phyloP scores from a whole-genome alignment of 2,797 vertebrate genomes.

The Bucorvus abyssinicus region DNA sequence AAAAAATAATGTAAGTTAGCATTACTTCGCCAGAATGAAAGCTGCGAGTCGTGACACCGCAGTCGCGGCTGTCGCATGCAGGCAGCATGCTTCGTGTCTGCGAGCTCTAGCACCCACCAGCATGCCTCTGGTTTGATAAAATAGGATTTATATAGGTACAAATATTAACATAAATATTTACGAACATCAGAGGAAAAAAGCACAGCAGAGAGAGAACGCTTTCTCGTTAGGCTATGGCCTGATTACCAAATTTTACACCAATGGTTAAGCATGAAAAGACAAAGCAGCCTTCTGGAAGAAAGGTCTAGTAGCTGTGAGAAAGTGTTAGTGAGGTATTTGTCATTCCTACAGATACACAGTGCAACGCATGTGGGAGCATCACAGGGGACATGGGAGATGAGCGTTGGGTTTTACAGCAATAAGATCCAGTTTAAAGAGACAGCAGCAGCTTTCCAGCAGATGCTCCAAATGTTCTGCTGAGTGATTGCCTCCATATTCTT shows the following conservation, averaged over 20 bases:
- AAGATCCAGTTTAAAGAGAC: neutral
- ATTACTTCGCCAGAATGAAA: slow-evolving; percentile 14
- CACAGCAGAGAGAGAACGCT: neutral
- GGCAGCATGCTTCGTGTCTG: neutral
- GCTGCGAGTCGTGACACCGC: neutral
- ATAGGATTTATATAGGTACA: neutral
- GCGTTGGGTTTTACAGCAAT: neutral
- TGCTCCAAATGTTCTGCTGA: neutral
- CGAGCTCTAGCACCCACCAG: neutral
- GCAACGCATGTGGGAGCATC: rapidly evolving
- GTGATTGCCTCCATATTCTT: neutral
- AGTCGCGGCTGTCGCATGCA: neutral
- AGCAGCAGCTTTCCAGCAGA: neutral
- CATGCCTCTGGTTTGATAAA: neutral
- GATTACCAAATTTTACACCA: neutral
- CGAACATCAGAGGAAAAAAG: neutral
- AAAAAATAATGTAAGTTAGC: slow-evolving; percentile 3
- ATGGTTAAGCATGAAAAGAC: neutral
- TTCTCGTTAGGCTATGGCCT: neutral
- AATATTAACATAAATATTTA: neutral
- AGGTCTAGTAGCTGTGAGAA: neutral
- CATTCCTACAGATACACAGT: too few relatives aligned
- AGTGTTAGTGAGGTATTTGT: neutral
- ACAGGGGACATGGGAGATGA: neutral
- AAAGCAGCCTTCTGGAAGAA: neutral